These are phyloP conservation scores for Solea solea DNA, from an alignment of 2,113 vertebrate species.

Conservation along the genomic window DNA sequence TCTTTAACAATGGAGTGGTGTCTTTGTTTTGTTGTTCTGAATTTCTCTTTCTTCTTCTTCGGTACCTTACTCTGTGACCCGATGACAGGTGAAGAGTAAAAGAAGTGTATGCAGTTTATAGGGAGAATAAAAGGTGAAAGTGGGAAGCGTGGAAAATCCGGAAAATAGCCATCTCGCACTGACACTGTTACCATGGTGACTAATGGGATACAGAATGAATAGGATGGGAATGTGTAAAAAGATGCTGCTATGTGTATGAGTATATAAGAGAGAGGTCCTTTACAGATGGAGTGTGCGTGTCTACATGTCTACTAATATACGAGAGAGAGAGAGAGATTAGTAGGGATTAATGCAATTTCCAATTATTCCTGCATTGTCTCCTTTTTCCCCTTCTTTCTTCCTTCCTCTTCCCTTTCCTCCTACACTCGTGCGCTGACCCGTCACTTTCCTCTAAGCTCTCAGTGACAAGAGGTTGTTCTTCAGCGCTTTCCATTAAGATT, in stretches of 20 bases:
- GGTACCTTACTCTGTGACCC: too few relatives aligned
- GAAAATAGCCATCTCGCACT: not conserved
- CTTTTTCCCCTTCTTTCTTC: slow-evolving; percentile 6
- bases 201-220: slow-evolving; percentile 49
- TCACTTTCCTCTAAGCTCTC: slow-evolving; percentile 48
- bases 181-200: slow-evolving; percentile 44
- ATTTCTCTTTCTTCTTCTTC: too few relatives aligned
- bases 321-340: slow-evolving; percentile 38
- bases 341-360: slow-evolving; percentile 50
- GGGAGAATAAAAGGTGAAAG: not conserved
- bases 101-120: not conserved
- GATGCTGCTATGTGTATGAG: slow-evolving; percentile 25
- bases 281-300: not conserved
- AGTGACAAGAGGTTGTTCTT: slow-evolving; percentile 55
- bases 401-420: not conserved
- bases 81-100: not conserved
- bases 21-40: too few relatives aligned
- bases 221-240: slow-evolving; percentile 27
- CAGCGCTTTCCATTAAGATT: slow-evolving; percentile 58
- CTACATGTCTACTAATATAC: slow-evolving; percentile 13
- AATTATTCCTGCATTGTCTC: slow-evolving; percentile 42
- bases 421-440: slow-evolving; percentile 15
- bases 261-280: slow-evolving; percentile 1
- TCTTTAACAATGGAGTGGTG: too few relatives aligned
- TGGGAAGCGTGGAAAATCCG: not conserved